Evolutionary conservation across 2,113 vertebrate genomes (phyloP).

Genomic region (Pseudonaja textilis): DNA sequence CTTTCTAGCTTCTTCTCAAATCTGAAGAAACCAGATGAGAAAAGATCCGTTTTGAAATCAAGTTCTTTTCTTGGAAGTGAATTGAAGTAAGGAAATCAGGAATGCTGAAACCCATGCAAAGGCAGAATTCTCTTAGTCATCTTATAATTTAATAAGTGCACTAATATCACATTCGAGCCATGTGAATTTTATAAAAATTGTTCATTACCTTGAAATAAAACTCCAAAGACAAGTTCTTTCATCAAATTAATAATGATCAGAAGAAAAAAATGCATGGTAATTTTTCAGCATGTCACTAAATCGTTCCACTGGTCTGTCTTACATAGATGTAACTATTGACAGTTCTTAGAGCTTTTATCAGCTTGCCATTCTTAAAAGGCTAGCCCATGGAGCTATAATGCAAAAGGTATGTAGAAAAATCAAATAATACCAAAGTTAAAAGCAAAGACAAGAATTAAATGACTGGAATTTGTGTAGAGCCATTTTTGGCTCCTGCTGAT

Average conservation of each 20-base stretch:
- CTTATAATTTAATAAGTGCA: not conserved
- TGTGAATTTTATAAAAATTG: not conserved
- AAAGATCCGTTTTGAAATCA: not conserved
- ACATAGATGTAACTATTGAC: not conserved
- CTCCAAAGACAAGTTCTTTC: not conserved
- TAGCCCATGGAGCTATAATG: not conserved
- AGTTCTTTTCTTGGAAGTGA: not conserved
- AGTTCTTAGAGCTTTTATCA: not conserved
- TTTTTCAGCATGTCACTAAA: not conserved
- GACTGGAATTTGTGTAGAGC: slow-evolving; percentile 39
- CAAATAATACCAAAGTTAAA: slow-evolving; percentile 20
- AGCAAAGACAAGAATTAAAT: slow-evolving; percentile 38
- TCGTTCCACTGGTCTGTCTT: not conserved
- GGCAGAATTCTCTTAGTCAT: not conserved
- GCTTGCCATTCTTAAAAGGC: not conserved
- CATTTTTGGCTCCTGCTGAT: slow-evolving; percentile 37
- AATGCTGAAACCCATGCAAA: not conserved
- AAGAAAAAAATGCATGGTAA: not conserved
- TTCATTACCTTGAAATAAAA: not conserved
- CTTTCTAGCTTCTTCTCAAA: not conserved
- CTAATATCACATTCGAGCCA: not conserved
- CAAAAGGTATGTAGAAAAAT: not conserved
- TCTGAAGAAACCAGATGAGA: not conserved
- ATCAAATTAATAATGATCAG: not conserved
- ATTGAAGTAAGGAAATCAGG: not conserved